Conservation (phyloP, 92 coral and sea anemone species). For the Porites cylindrica region DNA sequence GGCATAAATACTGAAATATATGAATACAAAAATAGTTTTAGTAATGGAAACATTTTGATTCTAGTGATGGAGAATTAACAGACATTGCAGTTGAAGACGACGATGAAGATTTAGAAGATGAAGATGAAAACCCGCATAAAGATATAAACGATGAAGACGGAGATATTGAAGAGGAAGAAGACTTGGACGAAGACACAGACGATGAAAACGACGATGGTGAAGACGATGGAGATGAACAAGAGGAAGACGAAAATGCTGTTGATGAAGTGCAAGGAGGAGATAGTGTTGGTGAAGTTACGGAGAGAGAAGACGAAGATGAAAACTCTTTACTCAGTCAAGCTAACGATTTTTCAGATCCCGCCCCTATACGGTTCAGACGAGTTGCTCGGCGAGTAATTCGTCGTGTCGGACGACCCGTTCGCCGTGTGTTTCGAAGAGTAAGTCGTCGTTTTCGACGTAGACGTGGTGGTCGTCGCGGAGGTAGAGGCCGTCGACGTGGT, state of each 20-base stretch:
- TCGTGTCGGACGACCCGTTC: neutral
- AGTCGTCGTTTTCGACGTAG: too few relatives aligned
- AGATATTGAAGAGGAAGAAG: neutral
- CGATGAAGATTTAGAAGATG: neutral
- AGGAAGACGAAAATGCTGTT: neutral
- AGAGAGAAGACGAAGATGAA: neutral
- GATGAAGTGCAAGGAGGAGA: neutral
- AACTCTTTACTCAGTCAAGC: neutral
- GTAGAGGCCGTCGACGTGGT: too few relatives aligned
- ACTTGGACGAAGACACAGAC: neutral
- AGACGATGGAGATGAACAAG: neutral
- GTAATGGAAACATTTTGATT: too few relatives aligned
- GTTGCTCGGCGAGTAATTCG: neutral
- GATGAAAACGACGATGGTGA: too few relatives aligned
- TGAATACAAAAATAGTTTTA: too few relatives aligned
- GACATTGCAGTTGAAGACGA: neutral
- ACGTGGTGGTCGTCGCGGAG: too few relatives aligned
- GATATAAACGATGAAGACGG: neutral
- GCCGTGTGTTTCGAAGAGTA: too few relatives aligned
- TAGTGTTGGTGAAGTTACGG: neutral
- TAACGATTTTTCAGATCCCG: neutral
- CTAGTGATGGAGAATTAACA: too few relatives aligned
- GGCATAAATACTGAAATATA: too few relatives aligned
- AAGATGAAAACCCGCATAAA: neutral
- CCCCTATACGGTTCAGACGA: neutral